Base-by-base conservation (phyloP, 1,140 invertebrate species). In the Latrodectus geometricus region DNA sequence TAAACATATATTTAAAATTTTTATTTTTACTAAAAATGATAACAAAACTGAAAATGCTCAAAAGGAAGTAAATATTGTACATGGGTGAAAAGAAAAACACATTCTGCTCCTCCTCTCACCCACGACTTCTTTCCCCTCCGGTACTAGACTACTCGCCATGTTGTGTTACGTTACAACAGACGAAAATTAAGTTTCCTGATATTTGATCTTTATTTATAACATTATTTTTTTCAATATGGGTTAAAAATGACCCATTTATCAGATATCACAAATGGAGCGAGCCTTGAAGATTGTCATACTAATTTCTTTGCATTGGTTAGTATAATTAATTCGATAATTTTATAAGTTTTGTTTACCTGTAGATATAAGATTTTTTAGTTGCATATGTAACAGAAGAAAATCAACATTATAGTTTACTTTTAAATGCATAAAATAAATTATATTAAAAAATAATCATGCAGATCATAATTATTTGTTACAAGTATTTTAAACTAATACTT, bases 241-340 rank as follows among this genome's bases (percentile, higher is more conserved):
- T 80, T 72, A 79, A 87, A 73, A 80, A 87, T 87, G 85, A 80
- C 85, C 23, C 69, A 79, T 80, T 17, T 17, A 74, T 79, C 20
- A 9, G 77, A 80, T 87, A 61, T 50, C n/a, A 98, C 96, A 93
- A 99, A 99, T 96, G 97, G 97, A 94, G 97, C 97, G 93, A 98
- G 97, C 94, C 95, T 99, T 93, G 97, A 99, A 95, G 97, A 99
- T 95, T 99, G 98, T 95, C 97, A 99, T 94, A 99, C 97, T 92
- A 99, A 99, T 95, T 98, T 99, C 94, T 99, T 98, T 94, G 97
- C 97, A 93, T 94, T 99, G 96, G 98, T 99, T 94, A 97, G 96
- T 96, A 82, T 61, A 61, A 4, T 14, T 61, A 14, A 4, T 61
- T 61, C 54, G 54, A 14, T 17, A 35, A 61, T 17, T 61, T 61